A percentile compares a stretch with the other conserved stretches of the same genome.
These are phyloP conservation scores for Vulpes vulpes DNA, from an alignment of 2,113 vertebrate genomes.

Conservation along the genomic window DNA sequence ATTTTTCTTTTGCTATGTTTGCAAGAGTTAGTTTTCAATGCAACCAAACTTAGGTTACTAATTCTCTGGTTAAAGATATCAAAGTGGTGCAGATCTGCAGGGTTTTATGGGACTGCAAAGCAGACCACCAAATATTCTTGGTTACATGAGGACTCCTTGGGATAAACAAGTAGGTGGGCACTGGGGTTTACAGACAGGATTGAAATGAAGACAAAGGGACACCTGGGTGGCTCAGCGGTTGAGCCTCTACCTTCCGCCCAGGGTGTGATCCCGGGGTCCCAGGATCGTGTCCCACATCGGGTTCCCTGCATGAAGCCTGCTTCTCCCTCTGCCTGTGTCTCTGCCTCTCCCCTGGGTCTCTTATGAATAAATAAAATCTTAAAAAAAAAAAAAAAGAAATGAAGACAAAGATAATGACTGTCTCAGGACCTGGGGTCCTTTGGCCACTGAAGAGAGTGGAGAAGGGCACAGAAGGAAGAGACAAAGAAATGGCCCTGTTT, in stretches of 20 bases:
- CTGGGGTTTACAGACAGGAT: not conserved
- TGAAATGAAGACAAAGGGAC: not conserved
- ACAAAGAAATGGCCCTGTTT: not conserved
- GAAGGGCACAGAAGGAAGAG: not conserved
- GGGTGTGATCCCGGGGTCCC: no score
- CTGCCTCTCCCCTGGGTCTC: no score
- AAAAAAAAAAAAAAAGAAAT: not conserved
- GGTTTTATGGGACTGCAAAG: not conserved
- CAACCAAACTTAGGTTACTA: not conserved
- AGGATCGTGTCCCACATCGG: no score
- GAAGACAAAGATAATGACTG: not conserved
- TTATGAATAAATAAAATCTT: no score
- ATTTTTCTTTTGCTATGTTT: not conserved
- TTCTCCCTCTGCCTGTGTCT: no score
- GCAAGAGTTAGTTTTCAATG: not conserved
- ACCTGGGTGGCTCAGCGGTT: no score
- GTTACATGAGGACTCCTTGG: not conserved
- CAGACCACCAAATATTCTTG: not conserved
- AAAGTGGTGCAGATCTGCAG: fast-evolving
- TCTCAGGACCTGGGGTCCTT: no score
- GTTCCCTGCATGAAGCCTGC: no score
- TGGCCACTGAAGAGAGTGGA: not conserved
- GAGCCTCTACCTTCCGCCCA: no score
- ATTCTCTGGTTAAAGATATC: not conserved
- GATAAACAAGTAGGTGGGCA: not conserved